Evolutionary conservation across 2,113 vertebrate genomes (phyloP).

Genomic region (Coturnix japonica): DNA sequence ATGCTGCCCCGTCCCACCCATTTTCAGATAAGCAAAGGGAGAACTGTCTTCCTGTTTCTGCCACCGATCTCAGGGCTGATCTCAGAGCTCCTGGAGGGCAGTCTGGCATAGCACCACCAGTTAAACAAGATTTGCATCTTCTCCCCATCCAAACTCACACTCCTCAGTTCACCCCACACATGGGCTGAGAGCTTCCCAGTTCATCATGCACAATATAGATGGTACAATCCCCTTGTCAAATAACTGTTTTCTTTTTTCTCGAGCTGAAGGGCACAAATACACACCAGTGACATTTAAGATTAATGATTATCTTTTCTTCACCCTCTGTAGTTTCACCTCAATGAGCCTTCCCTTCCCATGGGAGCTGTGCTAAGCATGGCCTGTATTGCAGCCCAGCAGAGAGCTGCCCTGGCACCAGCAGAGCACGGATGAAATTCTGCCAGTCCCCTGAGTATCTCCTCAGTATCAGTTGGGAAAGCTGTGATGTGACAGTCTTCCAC

Average conservation of each 20-base stretch:
- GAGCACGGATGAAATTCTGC: neutral
- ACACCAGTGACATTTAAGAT: neutral
- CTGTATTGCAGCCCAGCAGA: neutral
- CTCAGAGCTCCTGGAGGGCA: neutral
- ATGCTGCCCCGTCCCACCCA: neutral
- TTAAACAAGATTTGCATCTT: neutral
- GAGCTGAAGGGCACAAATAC: neutral
- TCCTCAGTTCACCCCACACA: neutral
- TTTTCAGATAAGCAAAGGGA: neutral
- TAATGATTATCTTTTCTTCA: neutral
- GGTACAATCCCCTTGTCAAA: neutral
- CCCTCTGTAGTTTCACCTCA: rapidly evolving
- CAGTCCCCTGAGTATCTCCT: neutral
- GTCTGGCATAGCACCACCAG: neutral
- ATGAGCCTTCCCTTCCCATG: neutral
- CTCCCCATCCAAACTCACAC: neutral
- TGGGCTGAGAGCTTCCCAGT: neutral
- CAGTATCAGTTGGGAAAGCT: neutral
- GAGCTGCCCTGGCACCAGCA: neutral
- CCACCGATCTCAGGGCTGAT: neutral
- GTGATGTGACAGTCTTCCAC: neutral
- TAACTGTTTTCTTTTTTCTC: neutral
- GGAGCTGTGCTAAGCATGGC: rapidly evolving
- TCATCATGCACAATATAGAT: rapidly evolving
- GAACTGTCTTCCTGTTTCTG: neutral